These are phyloP conservation scores for Acanthurus leucopareius DNA, from an alignment of 2,797 vertebrate species.

Conservation along the genomic window DNA sequence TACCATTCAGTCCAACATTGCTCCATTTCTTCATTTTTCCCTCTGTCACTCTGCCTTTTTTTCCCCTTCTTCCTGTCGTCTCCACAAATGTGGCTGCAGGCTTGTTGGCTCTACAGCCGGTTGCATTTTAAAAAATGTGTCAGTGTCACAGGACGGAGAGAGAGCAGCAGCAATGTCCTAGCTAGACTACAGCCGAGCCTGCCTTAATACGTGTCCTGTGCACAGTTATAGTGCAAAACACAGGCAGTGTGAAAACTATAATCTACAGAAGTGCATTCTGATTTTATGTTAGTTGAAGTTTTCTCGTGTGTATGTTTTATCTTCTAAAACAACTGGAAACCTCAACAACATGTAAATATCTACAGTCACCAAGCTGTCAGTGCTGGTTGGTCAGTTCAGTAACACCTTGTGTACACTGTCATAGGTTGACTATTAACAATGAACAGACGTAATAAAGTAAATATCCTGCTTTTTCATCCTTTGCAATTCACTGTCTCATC, in stretches of 20 bases:
- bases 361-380: not conserved
- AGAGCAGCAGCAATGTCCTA: constrained; percentile 32
- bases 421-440: constrained; percentile 1
- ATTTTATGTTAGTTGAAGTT: not conserved
- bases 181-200: constrained; percentile 9
- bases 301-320: not conserved
- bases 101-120: constrained; percentile 50
- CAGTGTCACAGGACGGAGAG: constrained; percentile 68
- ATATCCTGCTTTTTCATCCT: constrained; percentile 13
- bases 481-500: not conserved
- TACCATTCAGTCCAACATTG: constrained; percentile 44
- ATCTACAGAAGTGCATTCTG: not conserved
- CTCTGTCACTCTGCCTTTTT: constrained; percentile 24
- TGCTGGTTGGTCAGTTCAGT: not conserved
- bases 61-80: constrained; percentile 36
- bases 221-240: constrained; percentile 13
- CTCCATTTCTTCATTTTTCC: constrained; percentile 20
- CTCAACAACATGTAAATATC: not conserved
- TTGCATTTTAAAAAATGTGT: constrained; percentile 74
- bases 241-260: not conserved
- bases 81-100: constrained; percentile 48
- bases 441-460: not conserved
- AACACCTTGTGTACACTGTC: not conserved
- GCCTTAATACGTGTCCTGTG: not conserved
- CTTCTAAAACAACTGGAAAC: not conserved